A percentile compares a stretch with the other conserved stretches of the same genome.
Evolutionary conservation across 2,888 invertebrate genomes (phyloP).

Genomic region (Fragum sueziense): DNA sequence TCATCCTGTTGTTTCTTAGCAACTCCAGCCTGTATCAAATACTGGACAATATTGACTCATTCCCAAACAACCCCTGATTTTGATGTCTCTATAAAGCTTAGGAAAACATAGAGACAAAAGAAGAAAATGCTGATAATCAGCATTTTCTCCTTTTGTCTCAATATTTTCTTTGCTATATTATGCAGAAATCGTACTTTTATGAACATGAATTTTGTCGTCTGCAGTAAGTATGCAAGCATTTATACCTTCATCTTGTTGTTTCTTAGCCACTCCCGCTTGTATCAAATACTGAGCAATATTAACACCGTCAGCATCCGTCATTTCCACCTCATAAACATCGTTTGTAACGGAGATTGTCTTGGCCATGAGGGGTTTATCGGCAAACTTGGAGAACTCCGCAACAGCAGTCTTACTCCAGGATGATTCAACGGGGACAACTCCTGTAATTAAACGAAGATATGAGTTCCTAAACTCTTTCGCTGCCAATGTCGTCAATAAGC

Average conservation of each 20-base stretch:
- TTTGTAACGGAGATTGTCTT: constrained; percentile 29
- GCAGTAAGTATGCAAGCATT: too few species aligned
- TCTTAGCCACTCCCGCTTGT: constrained; percentile 31
- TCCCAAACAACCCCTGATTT: too few species aligned
- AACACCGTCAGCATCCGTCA: constrained; percentile 22
- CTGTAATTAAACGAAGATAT: too few species aligned
- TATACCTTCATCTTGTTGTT: constrained; percentile 6
- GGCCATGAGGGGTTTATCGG: constrained; percentile 33
- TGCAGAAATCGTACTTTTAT: too few species aligned
- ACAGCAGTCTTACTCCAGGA: constrained; percentile 39
- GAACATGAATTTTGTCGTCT: too few species aligned
- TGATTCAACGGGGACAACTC: constrained; percentile 35
- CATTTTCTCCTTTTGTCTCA: too few species aligned
- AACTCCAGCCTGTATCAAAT: constrained; percentile 34
- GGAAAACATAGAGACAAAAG: too few species aligned
- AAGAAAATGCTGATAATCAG: too few species aligned
- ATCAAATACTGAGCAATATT: constrained; percentile 39
- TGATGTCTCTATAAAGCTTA: too few species aligned
- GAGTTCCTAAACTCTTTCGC: too few species aligned
- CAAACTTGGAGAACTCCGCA: constrained; percentile 34
- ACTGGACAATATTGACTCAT: constrained; percentile 30
- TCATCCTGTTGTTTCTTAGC: constrained; percentile 21
- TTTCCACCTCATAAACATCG: constrained; percentile 37
- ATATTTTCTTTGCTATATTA: too few species aligned
- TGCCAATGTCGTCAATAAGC: too few species aligned